Percentiles rank a stretch among this genome's conserved stretches.
phyloP scores from a whole-genome alignment of 2,888 invertebrate species.

The Andrena hattorfiana region DNA sequence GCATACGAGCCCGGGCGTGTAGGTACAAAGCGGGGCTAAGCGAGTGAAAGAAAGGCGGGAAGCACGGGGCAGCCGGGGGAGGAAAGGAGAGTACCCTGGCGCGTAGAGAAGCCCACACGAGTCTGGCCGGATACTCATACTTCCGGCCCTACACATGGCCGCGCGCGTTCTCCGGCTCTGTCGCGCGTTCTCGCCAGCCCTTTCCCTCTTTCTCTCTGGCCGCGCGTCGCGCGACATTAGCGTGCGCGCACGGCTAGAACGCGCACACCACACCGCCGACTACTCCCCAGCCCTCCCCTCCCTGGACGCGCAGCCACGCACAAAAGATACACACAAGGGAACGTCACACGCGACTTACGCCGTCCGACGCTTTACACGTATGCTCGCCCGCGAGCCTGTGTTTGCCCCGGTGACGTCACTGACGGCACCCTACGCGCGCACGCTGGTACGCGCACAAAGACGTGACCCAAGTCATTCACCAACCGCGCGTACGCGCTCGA shows the following conservation, averaged over 20 bases:
- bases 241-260: conserved; percentile 51
- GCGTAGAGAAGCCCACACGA: conserved; percentile 84
- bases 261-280: conserved; percentile 20
- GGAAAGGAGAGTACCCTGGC: conserved; percentile 69
- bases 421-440: conserved; percentile 60
- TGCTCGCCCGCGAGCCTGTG: neutral
- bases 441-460: conserved; percentile 35
- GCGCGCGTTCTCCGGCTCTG: conserved; percentile 65
- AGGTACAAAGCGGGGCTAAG: conserved; percentile 58
- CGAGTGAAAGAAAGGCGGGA: conserved; percentile 57
- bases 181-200: conserved; percentile 52
- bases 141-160: conserved; percentile 85
- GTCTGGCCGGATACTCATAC: conserved; percentile 85
- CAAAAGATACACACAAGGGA: conserved; percentile 52
- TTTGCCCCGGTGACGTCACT: conserved; percentile 61
- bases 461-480: conserved; percentile 58
- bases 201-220: conserved; percentile 29
- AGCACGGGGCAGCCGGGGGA: conserved; percentile 34
- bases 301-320: conserved; percentile 28
- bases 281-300: neutral
- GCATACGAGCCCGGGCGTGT: conserved; percentile 24
- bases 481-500: neutral
- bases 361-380: conserved; percentile 19
- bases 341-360: conserved; percentile 65
- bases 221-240: conserved; percentile 68